Percentiles rank a stretch among this genome's conserved stretches.
These are phyloP conservation scores for Coenobita brevimanus DNA, from an alignment of 1,140 invertebrate genomes.

Conservation along the genomic window DNA sequence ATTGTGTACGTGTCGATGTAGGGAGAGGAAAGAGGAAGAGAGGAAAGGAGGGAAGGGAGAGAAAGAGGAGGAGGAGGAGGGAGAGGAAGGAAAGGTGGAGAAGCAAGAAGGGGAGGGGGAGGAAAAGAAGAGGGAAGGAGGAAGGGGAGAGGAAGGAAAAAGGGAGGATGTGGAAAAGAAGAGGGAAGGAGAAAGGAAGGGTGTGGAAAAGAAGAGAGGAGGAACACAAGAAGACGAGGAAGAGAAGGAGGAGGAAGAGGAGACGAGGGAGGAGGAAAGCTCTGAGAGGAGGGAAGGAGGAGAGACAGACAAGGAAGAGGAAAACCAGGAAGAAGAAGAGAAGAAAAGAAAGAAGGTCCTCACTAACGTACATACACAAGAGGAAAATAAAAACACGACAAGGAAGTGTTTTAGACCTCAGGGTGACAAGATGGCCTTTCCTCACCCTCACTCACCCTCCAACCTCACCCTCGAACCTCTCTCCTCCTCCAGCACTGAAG, in stretches of 20 bases:
- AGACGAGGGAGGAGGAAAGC: background rate
- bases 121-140: background rate
- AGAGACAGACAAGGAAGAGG: background rate
- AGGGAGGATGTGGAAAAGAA: background rate
- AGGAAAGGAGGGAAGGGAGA: background rate
- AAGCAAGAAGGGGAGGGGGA: background rate
- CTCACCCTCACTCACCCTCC: too few species aligned
- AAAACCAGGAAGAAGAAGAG: conserved; percentile 4
- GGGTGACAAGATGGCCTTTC: too few species aligned
- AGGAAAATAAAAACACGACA: too few species aligned
- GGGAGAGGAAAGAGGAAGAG: background rate
- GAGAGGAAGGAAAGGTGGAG: background rate
- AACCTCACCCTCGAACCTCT: too few species aligned
- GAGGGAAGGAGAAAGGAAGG: too few species aligned
- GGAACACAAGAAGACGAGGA: too few species aligned
- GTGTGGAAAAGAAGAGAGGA: too few species aligned
- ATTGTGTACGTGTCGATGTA: conserved; percentile 53
- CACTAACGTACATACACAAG: too few species aligned
- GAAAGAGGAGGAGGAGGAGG: background rate
- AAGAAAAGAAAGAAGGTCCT: background rate
- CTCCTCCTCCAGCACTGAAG: too few species aligned
- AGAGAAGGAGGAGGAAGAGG: background rate
- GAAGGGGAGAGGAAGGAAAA: background rate
- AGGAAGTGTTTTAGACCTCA: too few species aligned
- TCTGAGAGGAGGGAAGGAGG: background rate